Evolutionary conservation across 2,888 invertebrate species (phyloP).

Genomic region (Microctonus hyperodae): DNA sequence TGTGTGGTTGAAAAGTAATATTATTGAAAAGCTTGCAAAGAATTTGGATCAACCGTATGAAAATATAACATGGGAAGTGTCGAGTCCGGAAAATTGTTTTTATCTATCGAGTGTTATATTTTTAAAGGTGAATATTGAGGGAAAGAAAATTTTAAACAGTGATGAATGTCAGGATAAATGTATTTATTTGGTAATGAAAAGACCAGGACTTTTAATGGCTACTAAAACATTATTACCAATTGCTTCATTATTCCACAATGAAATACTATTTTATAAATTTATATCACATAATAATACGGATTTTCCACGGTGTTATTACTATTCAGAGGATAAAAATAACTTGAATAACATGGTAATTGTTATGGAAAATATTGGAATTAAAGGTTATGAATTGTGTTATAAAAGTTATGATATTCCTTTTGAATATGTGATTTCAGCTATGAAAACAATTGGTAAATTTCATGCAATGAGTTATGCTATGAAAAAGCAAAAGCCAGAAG

Average conservation of each 20-base stretch:
- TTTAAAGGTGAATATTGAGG: constrained; percentile 36
- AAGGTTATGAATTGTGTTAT: constrained; percentile 41
- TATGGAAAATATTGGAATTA: constrained; percentile 44
- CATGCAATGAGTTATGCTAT: constrained; percentile 51
- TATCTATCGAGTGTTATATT: constrained; percentile 43
- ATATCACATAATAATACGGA: constrained; percentile 30
- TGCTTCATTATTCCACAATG: constrained; percentile 49
- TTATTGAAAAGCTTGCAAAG: constrained; percentile 35
- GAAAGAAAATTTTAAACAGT: not conserved
- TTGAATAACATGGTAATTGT: constrained; percentile 41
- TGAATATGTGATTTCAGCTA: constrained; percentile 47
- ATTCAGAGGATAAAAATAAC: constrained; percentile 32
- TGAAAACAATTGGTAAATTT: constrained; percentile 50
- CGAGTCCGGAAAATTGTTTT: constrained; percentile 35
- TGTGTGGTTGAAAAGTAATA: constrained; percentile 33
- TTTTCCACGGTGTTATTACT: constrained; percentile 36
- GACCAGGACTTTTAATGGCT: not conserved
- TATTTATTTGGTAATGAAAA: constrained; percentile 42
- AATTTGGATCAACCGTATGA: constrained; percentile 29
- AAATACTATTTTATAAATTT: constrained; percentile 52
- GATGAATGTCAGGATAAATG: not conserved
- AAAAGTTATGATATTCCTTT: constrained; percentile 38
- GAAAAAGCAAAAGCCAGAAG: constrained; percentile 41
- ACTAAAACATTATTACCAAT: not conserved
- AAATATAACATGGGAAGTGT: constrained; percentile 35